Evolutionary conservation across 2,888 invertebrate species (phyloP), one percentile per base, ranked within the genome.

Genomic region (Scaptodrosophila latifasciaeformis): DNA sequence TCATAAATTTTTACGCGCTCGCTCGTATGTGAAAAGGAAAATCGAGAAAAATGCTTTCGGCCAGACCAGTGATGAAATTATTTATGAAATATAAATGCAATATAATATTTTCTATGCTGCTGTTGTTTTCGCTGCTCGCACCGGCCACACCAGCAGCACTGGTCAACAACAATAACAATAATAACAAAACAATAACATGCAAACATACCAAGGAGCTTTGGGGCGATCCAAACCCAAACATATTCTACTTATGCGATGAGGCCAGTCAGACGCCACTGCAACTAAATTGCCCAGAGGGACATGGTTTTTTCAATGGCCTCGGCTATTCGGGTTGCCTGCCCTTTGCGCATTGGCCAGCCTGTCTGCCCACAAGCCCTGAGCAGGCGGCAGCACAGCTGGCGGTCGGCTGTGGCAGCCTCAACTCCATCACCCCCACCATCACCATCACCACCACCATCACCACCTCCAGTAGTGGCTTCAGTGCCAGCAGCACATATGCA

Each of bases 181-280:
- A n/a, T n/a, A n/a, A n/a, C 5, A 24, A 27, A 59, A 58, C 60
- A 54, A 31, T 61, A 60, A 68, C 69, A 70, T 78, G 80, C 75
- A 71, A 80, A 72, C 80, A 75, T 54, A 59, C 65, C 66, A 60
- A 66, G 47, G 66, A 65, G 59, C 67, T 78, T 70, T 83, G 84
- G 84, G 84, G 84, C 56, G 74, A 69, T 65, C 69, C 65, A 45
- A 66, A 84, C 72, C 84, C 84, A 48, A 82, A 77, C 63, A 61
- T 80, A 60, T 81, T 79, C 60, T 77, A 75, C 70, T 71, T 81
- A 24, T 84, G 84, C 61, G 68, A 80, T 55, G 61, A 49, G 49
- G 58, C 43, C 21, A 78, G 69, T 54, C 77, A 78, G 53, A 50
- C 55, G 59, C 54, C 83, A 10, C 52, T 69, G 46, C 63, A 66